Evolutionary conservation across 2,797 vertebrate genomes (phyloP).

Genomic region (Champsocephalus gunnari): DNA sequence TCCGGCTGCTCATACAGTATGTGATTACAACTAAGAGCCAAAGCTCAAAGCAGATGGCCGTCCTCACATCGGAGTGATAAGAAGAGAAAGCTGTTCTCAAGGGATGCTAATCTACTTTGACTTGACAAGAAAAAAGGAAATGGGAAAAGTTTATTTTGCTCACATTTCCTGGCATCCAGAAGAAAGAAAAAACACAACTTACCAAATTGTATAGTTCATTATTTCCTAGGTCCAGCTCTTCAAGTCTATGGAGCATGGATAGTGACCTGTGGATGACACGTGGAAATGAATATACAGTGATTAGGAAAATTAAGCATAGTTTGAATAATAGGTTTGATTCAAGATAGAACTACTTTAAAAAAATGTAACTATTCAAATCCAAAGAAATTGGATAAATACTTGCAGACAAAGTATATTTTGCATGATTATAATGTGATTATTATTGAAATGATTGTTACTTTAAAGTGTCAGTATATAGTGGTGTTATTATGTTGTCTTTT

Average conservation of each 20-base stretch:
- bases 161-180: conserved; percentile 7
- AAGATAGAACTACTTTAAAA: too few species aligned
- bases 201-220: conserved; percentile 97
- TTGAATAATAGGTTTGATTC: background rate
- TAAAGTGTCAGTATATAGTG: too few species aligned
- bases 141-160: conserved; percentile 25
- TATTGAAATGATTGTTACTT: too few species aligned
- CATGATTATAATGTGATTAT: too few species aligned
- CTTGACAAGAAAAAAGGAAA: conserved; percentile 50
- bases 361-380: too few species aligned
- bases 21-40: conserved; percentile 70
- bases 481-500: too few species aligned
- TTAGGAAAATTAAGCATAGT: background rate
- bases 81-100: conserved; percentile 66
- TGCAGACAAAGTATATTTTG: too few species aligned
- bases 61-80: conserved; percentile 65
- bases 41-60: conserved; percentile 66
- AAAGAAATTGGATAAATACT: too few species aligned
- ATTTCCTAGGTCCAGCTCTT: conserved; percentile 98
- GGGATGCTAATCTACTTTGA: conserved; percentile 67
- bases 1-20: conserved; percentile 30
- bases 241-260: conserved; percentile 91
- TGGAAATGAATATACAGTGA: background rate
- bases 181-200: conserved; percentile 61
- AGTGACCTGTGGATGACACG: conserved; percentile 87